Conservation (phyloP, 1,140 invertebrate genomes). For the Chrysoperla carnea region DNA sequence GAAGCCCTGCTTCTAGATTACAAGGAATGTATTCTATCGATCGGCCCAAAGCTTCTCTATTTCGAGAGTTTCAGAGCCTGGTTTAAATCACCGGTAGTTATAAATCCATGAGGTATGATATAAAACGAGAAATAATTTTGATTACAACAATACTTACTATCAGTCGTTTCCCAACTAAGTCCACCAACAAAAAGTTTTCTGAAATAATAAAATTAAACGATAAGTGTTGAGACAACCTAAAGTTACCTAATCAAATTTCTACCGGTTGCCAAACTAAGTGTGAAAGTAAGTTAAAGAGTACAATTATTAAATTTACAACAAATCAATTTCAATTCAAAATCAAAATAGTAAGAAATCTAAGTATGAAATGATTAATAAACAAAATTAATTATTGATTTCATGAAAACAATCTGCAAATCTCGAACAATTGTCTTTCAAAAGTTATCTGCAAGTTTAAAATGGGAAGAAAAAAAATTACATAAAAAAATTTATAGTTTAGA, state of each 20-base stretch:
- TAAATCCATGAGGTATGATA: no score
- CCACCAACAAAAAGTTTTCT: conserved; percentile 97
- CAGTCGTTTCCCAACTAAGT: conserved; percentile 92
- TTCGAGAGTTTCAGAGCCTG: no score
- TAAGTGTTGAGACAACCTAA: not conserved
- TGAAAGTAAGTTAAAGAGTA: not conserved
- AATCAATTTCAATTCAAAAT: not conserved
- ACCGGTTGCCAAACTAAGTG: not conserved
- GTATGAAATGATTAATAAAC: conserved; percentile 5
- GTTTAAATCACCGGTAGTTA: no score
- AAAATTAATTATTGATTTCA: conserved; percentile 15
- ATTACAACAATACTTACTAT: conserved; percentile 57
- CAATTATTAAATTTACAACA: not conserved
- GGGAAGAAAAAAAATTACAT: not conserved
- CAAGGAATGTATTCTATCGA: no score
- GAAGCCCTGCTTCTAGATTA: no score
- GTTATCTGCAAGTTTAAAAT: conserved; percentile 16
- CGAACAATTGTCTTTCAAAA: conserved; percentile 4
- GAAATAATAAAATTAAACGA: conserved; percentile 35
- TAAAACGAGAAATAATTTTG: no score
- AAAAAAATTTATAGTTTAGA: not conserved
- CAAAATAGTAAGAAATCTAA: conserved; percentile 7
- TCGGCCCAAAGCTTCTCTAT: no score
- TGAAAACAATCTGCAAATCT: conserved; percentile 21
- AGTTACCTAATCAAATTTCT: not conserved